Evolutionary conservation across 2,888 invertebrate genomes (phyloP), one percentile per base, ranked within the genome.

Genomic region (Sarcophaga caerulescens): DNA sequence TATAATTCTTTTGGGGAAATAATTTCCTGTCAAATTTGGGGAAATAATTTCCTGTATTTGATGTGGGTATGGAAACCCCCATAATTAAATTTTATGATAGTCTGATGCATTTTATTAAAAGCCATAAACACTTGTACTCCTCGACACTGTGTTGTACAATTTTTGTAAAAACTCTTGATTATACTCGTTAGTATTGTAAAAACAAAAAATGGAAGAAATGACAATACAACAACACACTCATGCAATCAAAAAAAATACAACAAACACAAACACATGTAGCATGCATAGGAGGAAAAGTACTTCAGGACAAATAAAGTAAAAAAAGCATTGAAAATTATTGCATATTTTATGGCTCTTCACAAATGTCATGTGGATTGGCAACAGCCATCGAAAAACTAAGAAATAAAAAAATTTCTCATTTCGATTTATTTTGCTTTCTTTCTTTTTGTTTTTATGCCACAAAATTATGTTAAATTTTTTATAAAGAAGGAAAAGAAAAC

Each of bases 331-430:
- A 68, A 81, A 81, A 65, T 47, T 81, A 68, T 75, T 82, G 84
- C 84, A 82, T 80, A 75, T 66, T 80, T 87, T 82, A 77, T 87
- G 69, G 65, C 73, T 74, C 57, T 69, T 62, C 23, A 68, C 21
- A 78, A 83, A 73, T 73, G 62, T 73, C 63, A 19, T 83, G 52
- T 69, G 25, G 73, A 77, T 44, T 74, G 63, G 57, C 68, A 66
- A n/a, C 78, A 74, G 25, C 19, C 6, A 14, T 1, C 12, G 3
- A 19, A 44, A 77, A 59, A 70, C 35, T 35, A 35, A 35, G 35
- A 19, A n/a, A 19, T 10, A 25, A 74, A 47, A 44, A 70, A 68
- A 68, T 52, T 71, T 74, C 52, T 82, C 23, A 73, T 47, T 73
- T 17, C 17, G 14, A 52, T 52, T 52, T 59, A 77, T 45, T 1